These are phyloP conservation scores for Taxidea taxus DNA, from an alignment of 2,113 vertebrate species.

Conservation along the genomic window DNA sequence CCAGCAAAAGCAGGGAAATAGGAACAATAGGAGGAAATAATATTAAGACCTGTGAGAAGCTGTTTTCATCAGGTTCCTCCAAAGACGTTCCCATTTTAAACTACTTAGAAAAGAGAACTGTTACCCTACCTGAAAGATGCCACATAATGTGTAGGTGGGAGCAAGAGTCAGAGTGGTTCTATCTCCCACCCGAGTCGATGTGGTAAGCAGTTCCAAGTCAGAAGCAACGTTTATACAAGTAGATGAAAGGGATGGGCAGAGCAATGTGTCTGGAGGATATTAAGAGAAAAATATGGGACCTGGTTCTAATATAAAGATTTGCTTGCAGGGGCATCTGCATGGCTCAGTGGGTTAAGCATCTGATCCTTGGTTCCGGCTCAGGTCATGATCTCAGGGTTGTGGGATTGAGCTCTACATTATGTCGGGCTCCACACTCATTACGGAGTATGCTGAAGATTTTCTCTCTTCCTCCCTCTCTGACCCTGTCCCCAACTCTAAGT, in stretches of 20 bases:
- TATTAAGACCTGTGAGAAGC: neutral
- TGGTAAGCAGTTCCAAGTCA: neutral
- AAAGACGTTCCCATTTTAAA: neutral
- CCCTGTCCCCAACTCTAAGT: neutral
- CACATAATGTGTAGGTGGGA: neutral
- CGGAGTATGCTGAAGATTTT: neutral
- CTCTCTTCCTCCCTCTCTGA: neutral
- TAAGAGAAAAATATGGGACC: neutral
- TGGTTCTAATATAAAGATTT: neutral
- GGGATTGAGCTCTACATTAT: neutral
- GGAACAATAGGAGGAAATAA: neutral
- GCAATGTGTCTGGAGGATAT: neutral
- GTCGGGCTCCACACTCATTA: neutral
- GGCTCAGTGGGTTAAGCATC: neutral
- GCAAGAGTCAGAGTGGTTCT: neutral
- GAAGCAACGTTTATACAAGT: neutral
- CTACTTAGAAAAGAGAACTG: neutral
- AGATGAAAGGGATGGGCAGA: neutral
- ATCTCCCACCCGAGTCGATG: rapidly evolving
- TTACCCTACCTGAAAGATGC: neutral
- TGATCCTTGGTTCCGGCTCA: neutral
- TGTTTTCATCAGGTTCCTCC: neutral
- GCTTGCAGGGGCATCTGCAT: neutral
- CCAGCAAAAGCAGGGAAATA: neutral
- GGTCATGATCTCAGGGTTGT: neutral